Evolutionary conservation across 1,140 invertebrate species (phyloP), one percentile per base, ranked within the genome.

Genomic region (Saccostrea echinata): DNA sequence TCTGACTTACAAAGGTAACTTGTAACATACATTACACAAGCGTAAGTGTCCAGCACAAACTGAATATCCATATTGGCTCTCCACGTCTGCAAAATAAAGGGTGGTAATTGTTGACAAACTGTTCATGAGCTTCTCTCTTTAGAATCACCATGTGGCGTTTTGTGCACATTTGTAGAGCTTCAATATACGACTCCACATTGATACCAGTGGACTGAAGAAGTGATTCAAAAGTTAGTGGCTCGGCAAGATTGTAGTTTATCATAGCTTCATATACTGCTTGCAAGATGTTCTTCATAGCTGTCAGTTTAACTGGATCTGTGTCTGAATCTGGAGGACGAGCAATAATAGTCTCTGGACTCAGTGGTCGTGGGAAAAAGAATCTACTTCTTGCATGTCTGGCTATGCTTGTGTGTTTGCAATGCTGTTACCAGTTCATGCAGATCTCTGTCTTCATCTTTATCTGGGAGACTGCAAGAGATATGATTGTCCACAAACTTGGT

Each of bases 31-130:
- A 83, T 87, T 8, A 84, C 82, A 86, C 89, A 90, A 12, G 89
- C 84, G 57, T 88, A 90, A 9, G 87, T 64, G 71, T 90, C 83
- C 12, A 57, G n/a, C 2, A 90, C 43, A 64, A 57, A 90, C 27
- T 90, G 87, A 0, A 90, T 24, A 33, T 90, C 89, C 51, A 86
- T 61, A 30, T 90, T 90, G n/a, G 89, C 87, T 84, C 21, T 68
- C 87, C 89, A 90, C 6, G 71, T 80, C 61, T 86, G n/a, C 18
- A 90, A 24, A 88, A 13, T 12, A 27, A 24, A 16, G 57, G 3
- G 33, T 89, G 86, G 53, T 85, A 86, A 21, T 64, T 61, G 61
- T 86, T 86, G 4, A 89, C 30, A 16, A 51, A 24, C 9, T 35
- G 13, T 71, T 71, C 76, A 61, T 55, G 27, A 33, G 81, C 51